A percentile compares a stretch with the other conserved stretches of the same genome.
Evolutionary conservation across 2,888 invertebrate genomes (phyloP).

Genomic region (Lepidonotus clava): DNA sequence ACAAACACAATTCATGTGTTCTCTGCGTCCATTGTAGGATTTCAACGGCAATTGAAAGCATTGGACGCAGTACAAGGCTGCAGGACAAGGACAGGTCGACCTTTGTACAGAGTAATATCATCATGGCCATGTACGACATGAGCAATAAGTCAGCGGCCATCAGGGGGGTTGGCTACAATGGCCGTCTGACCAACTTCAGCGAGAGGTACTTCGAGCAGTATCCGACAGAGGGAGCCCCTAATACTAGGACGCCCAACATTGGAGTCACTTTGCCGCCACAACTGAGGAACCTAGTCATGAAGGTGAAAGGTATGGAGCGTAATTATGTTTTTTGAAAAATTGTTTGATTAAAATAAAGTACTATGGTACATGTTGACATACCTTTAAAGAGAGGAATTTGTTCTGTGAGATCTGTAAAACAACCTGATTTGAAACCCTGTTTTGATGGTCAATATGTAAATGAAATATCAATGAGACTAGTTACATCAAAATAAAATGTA

Average conservation of each 20-base stretch:
- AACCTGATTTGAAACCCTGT: too few species aligned
- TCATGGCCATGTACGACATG: slow-evolving; percentile 13
- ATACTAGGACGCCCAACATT: neutral
- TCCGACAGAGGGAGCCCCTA: neutral
- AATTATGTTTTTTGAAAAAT: too few species aligned
- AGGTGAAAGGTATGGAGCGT: neutral
- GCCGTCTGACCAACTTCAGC: neutral
- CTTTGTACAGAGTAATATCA: slow-evolving; percentile 29
- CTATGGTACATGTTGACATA: too few species aligned
- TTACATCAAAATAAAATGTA: too few species aligned
- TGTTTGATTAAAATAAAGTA: too few species aligned
- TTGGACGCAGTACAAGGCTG: neutral
- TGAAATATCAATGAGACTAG: too few species aligned
- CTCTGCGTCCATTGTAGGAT: neutral
- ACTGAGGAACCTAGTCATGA: neutral
- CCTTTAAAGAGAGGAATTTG: too few species aligned
- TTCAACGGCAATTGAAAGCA: neutral
- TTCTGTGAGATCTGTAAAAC: too few species aligned
- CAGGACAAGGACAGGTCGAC: neutral
- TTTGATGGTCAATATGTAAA: too few species aligned
- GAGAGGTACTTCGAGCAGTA: neutral
- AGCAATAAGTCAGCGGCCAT: slow-evolving; percentile 4
- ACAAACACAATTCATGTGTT: too few species aligned
- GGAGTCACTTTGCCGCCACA: neutral
- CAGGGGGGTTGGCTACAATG: slow-evolving; percentile 29